Conservation (phyloP, 2,113 vertebrate species). For the Antechinus flavipes region DNA sequence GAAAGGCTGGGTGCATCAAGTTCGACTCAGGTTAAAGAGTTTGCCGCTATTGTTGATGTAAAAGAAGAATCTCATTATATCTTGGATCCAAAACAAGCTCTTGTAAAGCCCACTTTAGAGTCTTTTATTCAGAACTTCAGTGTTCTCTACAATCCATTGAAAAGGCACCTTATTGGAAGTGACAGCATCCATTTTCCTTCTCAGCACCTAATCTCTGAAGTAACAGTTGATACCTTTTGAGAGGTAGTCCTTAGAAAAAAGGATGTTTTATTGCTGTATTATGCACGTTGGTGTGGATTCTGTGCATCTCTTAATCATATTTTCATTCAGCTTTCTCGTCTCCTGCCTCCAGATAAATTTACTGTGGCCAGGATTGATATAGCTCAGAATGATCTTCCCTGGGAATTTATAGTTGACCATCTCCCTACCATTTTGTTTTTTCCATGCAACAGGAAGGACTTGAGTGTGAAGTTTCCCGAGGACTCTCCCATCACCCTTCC, state of each 20-base stretch:
- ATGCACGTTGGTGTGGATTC: constrained; percentile 98
- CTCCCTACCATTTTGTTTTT: no score
- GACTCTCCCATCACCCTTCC: constrained; percentile 90
- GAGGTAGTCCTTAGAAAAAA: constrained; percentile 88
- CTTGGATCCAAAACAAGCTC: constrained; percentile 86
- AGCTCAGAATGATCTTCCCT: no score
- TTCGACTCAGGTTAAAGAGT: constrained; percentile 81
- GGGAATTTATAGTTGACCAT: no score
- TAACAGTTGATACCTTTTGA: constrained; percentile 91
- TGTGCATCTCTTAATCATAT: constrained; percentile 95
- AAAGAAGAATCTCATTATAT: constrained; percentile 96
- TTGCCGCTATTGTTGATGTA: constrained; percentile 94
- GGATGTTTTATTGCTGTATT: constrained; percentile 96
- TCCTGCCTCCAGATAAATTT: constrained; percentile 90
- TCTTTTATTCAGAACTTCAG: constrained; percentile 97
- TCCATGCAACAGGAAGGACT: constrained; percentile 87
- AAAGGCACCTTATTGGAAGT: constrained; percentile 92
- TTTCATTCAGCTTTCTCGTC: constrained; percentile 93
- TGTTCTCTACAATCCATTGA: constrained; percentile 91
- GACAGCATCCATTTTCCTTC: constrained; percentile 63
- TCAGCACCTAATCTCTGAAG: constrained; percentile 89
- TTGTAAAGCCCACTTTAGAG: constrained; percentile 89
- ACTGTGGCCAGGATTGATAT: constrained; percentile 88
- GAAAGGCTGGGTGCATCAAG: constrained; percentile 90
- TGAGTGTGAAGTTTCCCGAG: constrained; percentile 93